These are phyloP conservation scores for Porites lutea DNA, from an alignment of 64 coral and sea anemone genomes.

Conservation along the genomic window DNA sequence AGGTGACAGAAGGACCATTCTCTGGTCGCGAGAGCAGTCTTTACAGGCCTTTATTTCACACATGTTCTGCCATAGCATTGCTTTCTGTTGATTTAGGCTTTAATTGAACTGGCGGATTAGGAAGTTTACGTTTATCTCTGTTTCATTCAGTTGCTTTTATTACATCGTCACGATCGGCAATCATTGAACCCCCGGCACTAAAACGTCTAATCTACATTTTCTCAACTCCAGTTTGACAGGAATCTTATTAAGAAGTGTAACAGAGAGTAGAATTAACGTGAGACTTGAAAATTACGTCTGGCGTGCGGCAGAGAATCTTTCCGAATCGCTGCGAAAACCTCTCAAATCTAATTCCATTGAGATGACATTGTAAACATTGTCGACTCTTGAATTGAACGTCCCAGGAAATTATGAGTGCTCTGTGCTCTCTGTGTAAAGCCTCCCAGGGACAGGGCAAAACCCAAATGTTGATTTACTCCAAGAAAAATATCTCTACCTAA, in stretches of 20 bases:
- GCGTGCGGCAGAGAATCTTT: not conserved
- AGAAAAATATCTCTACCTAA: conserved; percentile 16
- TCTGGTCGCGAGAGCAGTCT: conserved; percentile 36
- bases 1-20: conserved; percentile 56
- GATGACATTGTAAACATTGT: conserved; percentile 53
- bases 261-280: not conserved
- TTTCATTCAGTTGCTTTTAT: conserved; percentile 71
- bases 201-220: conserved; percentile 17
- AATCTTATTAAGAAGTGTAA: not conserved
- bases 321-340: conserved; percentile 31
- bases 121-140: conserved; percentile 74
- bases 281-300: not conserved
- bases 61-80: conserved; percentile 55
- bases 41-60: conserved; percentile 55
- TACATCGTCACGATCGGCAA: conserved; percentile 65
- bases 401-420: conserved; percentile 48
- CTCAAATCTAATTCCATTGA: conserved; percentile 50
- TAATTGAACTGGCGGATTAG: conserved; percentile 88
- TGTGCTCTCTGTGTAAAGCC: not conserved
- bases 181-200: conserved; percentile 12
- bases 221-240: not conserved
- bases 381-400: conserved; percentile 36
- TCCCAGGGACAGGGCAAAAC: conserved; percentile 28
- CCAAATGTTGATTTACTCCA: conserved; percentile 3
- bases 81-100: conserved; percentile 70